Base-by-base conservation (phyloP, 1,140 invertebrate species). In the Thereuonema tuberculata region DNA sequence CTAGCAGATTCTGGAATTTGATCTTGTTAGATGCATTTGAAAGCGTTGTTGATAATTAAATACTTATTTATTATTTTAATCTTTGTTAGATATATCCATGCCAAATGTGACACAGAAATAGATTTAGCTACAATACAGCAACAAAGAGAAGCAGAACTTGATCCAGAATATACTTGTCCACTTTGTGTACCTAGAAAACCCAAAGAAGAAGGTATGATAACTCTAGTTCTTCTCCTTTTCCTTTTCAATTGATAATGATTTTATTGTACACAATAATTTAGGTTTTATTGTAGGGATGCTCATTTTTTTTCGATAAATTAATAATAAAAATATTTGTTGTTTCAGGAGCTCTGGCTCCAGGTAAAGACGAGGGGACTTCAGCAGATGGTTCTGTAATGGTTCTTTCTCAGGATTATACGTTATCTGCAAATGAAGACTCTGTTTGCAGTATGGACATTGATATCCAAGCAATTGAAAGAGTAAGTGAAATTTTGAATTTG, bases 121-220 rank as follows among this genome's bases (percentile, higher is more conserved):
- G 90, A 94, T 70, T 77, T 87, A 23, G 70, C 76, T 25, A 81
- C 82, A 21, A 87, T 91, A 69, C 83, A 87, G 62, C 80, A 82
- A 58, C 85, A 84, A 63, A 88, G 86, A 69, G 87, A 90, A 67
- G 72, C 78, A 24, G 85, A 89, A 67, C 84, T 86, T 0, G 81
- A 86, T 58, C 91, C 92, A 70, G 88, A 94, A 66, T 96, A 96
- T 73, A 75, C 85, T 56, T 97, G 93, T 73, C 79, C 82, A 2
- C 80, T 85, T 56, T 97, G 93, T 72, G 90, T 90, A 74, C 80
- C 68, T 31, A 52, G 58, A 17, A 63, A 20, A 48, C 48, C 47
- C 9, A 55, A 43, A 29, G 15, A 17, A 55, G 31, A 52, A 15
- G 49, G 49, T 52, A 15, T 12, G 37, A 12, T 43, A n/a, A 43